Conservation (phyloP, 2,888 invertebrate genomes). For the Synergus umbraculus region DNA sequence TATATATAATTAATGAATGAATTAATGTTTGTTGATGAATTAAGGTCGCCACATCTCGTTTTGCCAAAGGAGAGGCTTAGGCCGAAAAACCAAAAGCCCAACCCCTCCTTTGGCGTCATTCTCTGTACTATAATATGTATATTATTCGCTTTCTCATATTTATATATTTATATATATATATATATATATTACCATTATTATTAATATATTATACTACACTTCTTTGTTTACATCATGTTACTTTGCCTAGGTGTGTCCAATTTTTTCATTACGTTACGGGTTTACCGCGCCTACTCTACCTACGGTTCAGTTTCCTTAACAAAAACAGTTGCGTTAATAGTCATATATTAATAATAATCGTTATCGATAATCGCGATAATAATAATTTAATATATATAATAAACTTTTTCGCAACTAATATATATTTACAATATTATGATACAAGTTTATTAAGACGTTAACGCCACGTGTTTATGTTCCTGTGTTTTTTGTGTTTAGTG, state of each 20-base stretch:
- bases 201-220: constrained; percentile 68
- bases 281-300: constrained; percentile 54
- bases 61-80: constrained; percentile 9
- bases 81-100: constrained; percentile 30
- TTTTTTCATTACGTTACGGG: constrained; percentile 58
- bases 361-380: constrained; percentile 59
- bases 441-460: constrained; percentile 57
- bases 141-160: constrained; percentile 40
- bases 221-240: constrained; percentile 59
- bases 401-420: constrained; percentile 66
- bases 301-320: constrained; percentile 55
- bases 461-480: constrained; percentile 41
- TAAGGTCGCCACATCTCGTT: constrained; percentile 29
- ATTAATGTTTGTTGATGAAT: neutral
- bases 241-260: constrained; percentile 58
- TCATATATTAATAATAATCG: constrained; percentile 58
- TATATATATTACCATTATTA: constrained; percentile 61
- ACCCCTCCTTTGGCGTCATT: constrained; percentile 12
- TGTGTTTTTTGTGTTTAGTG: constrained; percentile 14
- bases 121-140: constrained; percentile 28
- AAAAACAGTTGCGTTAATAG: constrained; percentile 57
- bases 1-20: neutral
- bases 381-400: constrained; percentile 64
- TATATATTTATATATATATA: constrained; percentile 32
- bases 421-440: constrained; percentile 72